Conservation (phyloP, 2,888 invertebrate genomes). For the Cosmia trapezina region DNA sequence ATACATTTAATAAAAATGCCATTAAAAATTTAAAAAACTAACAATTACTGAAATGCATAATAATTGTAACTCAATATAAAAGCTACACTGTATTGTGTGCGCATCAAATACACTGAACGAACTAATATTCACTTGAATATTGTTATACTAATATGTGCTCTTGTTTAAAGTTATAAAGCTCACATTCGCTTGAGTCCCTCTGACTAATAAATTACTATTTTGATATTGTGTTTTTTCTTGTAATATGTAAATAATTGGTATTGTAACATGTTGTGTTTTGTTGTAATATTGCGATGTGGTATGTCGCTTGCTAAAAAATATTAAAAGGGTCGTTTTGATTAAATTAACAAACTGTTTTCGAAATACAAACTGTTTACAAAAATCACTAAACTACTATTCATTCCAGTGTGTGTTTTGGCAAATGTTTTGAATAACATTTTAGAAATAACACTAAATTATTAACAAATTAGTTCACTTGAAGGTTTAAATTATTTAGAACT, state of each 20-base stretch:
- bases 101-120: constrained; percentile 32
- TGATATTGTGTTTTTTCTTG: constrained; percentile 6
- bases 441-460: constrained; percentile 16
- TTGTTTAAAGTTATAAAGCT: constrained; percentile 42
- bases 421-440: neutral
- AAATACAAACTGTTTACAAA: neutral
- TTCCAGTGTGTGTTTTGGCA: constrained; percentile 6
- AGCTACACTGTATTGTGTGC: neutral
- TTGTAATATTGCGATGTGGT: constrained; percentile 43
- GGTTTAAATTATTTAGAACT: neutral
- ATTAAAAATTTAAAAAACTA: constrained; percentile 5
- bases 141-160: constrained; percentile 37
- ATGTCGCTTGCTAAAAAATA: constrained; percentile 39
- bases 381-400: neutral
- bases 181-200: constrained; percentile 40
- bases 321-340: neutral
- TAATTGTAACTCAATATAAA: constrained; percentile 15
- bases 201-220: neutral
- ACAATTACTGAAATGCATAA: constrained; percentile 14
- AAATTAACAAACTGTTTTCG: neutral
- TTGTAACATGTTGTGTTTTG: constrained; percentile 42
- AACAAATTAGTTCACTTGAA: neutral
- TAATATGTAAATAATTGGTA: constrained; percentile 14
- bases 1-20: neutral
- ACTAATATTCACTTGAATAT: constrained; percentile 37